phyloP scores from a whole-genome alignment of 2,888 invertebrate genomes.

The Agriopis leucophaearia region DNA sequence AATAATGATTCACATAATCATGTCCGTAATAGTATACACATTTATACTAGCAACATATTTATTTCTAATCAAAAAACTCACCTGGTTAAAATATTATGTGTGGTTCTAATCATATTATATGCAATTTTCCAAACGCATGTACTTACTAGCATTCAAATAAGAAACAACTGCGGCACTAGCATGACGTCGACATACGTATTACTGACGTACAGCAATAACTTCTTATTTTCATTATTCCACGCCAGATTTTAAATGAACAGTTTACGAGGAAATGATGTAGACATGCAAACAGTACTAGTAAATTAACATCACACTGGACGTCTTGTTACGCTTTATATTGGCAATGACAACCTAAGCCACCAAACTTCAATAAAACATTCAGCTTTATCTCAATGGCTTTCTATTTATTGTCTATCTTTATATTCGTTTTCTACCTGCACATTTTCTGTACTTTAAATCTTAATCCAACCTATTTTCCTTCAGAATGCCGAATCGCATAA shows the following conservation, averaged over 20 bases:
- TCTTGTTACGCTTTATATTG: not conserved
- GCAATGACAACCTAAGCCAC: not conserved
- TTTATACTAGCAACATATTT: too few relatives aligned
- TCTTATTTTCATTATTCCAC: constrained; percentile 7
- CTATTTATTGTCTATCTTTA: not conserved
- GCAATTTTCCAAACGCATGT: not conserved
- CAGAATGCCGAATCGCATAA: constrained; percentile 5
- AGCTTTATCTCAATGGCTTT: not conserved
- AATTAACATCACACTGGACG: constrained; percentile 6
- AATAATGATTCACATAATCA: too few relatives aligned
- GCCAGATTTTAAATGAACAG: not conserved
- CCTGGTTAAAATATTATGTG: not conserved
- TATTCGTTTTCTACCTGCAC: not conserved
- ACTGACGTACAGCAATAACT: constrained; percentile 9
- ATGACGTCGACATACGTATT: not conserved
- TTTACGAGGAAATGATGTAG: constrained; percentile 17
- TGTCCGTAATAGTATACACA: too few relatives aligned
- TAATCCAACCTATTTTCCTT: not conserved
- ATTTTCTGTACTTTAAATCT: not conserved
- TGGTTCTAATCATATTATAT: not conserved
- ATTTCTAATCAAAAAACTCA: too few relatives aligned
- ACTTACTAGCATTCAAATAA: too few relatives aligned
- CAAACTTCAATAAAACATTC: not conserved
- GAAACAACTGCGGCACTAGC: not conserved
- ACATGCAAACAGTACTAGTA: constrained; percentile 20